phyloP scores from a whole-genome alignment of 1,140 invertebrate species.

The Acromyrmex charruanus region DNA sequence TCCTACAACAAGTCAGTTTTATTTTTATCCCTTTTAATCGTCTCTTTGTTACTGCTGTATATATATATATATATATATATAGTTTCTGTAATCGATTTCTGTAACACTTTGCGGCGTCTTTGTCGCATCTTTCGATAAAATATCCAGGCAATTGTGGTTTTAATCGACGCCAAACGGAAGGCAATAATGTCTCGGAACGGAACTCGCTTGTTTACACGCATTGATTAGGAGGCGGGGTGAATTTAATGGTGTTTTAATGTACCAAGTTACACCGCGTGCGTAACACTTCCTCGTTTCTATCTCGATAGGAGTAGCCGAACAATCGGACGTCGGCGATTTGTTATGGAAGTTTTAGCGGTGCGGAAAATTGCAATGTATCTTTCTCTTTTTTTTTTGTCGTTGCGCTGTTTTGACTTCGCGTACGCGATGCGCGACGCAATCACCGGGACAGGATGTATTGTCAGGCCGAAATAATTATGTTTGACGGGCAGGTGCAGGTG shows the following conservation, averaged over 20 bases:
- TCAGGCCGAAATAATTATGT: conserved; percentile 72
- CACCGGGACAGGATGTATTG: conserved; percentile 1
- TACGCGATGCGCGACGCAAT: conserved; percentile 51
- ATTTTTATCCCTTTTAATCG: not conserved
- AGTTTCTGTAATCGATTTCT: not conserved
- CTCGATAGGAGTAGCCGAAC: conserved; percentile 44
- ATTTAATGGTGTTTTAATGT: conserved; percentile 44
- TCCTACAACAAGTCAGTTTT: not conserved
- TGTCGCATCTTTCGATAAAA: conserved; percentile 13
- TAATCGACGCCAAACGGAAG: not conserved
- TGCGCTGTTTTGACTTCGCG: not conserved
- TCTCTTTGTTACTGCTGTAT: not conserved
- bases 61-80: too few relatives aligned
- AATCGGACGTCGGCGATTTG: conserved; percentile 51
- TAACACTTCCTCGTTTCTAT: conserved; percentile 25
- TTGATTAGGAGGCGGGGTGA: conserved; percentile 32
- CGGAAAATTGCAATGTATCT: conserved; percentile 72
- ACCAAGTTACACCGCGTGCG: conserved; percentile 12
- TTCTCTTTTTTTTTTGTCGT: not conserved
- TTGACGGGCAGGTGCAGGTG: conserved; percentile 49
- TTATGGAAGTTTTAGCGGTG: conserved; percentile 69
- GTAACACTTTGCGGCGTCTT: not conserved
- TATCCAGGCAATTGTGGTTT: conserved; percentile 7
- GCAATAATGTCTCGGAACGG: not conserved
- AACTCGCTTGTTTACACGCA: conserved; percentile 31